phyloP scores from a whole-genome alignment of 2,113 vertebrate species.

The Zootoca vivipara region DNA sequence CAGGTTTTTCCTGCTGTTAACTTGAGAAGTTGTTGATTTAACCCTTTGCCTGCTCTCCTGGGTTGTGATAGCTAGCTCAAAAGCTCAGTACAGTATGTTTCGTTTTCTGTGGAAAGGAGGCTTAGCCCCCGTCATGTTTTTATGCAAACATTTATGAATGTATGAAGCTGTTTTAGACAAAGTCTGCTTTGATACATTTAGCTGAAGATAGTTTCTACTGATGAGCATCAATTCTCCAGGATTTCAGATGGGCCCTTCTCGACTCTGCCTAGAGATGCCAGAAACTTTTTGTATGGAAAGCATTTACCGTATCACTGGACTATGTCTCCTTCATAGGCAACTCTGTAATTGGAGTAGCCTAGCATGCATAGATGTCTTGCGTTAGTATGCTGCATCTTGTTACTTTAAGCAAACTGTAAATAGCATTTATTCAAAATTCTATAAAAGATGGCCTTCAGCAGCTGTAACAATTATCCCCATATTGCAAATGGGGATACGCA shows the following conservation, averaged over 20 bases:
- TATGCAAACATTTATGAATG: not conserved
- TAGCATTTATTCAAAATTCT: not conserved
- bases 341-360: not conserved
- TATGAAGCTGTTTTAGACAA: not conserved
- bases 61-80: not conserved
- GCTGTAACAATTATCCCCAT: not conserved
- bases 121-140: not conserved
- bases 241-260: not conserved
- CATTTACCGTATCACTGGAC: not conserved
- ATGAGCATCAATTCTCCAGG: not conserved
- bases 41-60: not conserved
- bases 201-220: not conserved
- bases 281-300: not conserved
- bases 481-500: too few species aligned
- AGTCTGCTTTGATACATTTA: not conserved
- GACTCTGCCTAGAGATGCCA: not conserved
- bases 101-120: not conserved
- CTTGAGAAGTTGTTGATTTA: not conserved
- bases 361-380: not conserved
- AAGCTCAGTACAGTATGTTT: not conserved
- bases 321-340: not conserved
- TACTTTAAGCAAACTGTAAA: not conserved
- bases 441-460: not conserved
- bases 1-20: not conserved
- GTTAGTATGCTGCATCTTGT: not conserved